Base-by-base conservation (phyloP, 2,797 vertebrate species). In the Fistularia tabacaria region DNA sequence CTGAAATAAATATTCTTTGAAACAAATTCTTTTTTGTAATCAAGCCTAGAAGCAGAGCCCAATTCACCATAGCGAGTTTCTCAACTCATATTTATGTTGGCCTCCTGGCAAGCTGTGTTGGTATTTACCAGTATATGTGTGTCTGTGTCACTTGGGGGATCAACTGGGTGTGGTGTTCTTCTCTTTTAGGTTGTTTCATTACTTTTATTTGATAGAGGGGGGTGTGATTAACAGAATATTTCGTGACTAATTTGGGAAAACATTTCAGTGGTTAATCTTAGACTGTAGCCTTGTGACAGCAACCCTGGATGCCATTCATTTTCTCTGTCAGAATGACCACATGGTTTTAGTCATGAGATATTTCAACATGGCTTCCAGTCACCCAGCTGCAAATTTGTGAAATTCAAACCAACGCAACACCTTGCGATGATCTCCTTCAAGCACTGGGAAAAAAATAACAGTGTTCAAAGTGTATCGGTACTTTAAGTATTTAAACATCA, bases 181-280 rank as follows among this genome's bases (percentile, higher is more conserved):
- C 61, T 63, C 64, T 70, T 72, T 79, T 39, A 53, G 56, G 44
- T 59, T 37, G 49, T 51, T 66, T 66, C 69, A 66, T 77, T 70
- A 75, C 80, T 83, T 84, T 87, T 73, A 71, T 83, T 82, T 87
- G 76, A 77, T 74, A 54, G 59, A 79, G 79, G 64, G 81, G 66
- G 69, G 77, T 70, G 75, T 72, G 79, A 82, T 76, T 83, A 84
- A 85, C 69, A 51, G 49, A 73, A 52, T 72, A 79, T 54, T 62
- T 43, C 62, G 69, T 89, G 86, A 88, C 84, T 88, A 84, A 88
- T 77, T 87, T 82, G 74, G 80, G 77, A 75, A 83, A 75, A 80
- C 62, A 63, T 75, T 46, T 64, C 0, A 12, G 76, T 68, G 76
- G 68, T 78, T 79, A 62, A 66, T 78, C 85, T 74, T 44, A 70